Evolutionary conservation across 2,888 invertebrate genomes (phyloP), one percentile per base, ranked within the genome.

Genomic region (Cynaeus angustus): DNA sequence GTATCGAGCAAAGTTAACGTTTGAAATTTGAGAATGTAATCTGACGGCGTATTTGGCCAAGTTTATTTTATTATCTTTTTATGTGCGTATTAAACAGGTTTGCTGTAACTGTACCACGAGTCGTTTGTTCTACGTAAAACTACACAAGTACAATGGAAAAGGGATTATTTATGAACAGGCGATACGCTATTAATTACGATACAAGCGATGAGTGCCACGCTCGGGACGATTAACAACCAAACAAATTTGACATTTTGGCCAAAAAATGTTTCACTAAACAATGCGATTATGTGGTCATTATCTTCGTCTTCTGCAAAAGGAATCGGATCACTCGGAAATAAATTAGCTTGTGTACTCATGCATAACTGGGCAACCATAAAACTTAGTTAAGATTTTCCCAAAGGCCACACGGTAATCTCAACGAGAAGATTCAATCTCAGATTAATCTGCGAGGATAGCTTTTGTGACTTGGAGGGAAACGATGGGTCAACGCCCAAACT

Each of bases 61-160:
- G 72, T 66, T 72, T 66, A 67, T 68, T 71, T 73, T 72, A 73
- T 70, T 74, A 66, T 65, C 70, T 62, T 71, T 71, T 72, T 71
- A 69, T 72, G 68, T 64, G 58, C 61, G 68, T 66, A 66, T 66
- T 59, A 71, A 74, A 74, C 74, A 71, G 72, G 72, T 74, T 72
- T 71, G 61, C 10, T 50, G 50, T 72, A 74, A 74, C 74, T 72
- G 74, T 74, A 72, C 69, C 52, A 43, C 58, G 65, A 66, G 66
- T 64, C 64, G 50, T 58, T 61, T 66, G 64, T 68, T 58, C 68
- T 66, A 53, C 66, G 69, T 66, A 71, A 72, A 72, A 56, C 21
- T 55, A 46, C 46, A 55, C 21, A 21, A 21, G 21, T 21, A 21
- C 65, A 66, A 66, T 65, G 33, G 65, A 65, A 55, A 52, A 37